A percentile compares a stretch with the other conserved stretches of the same genome.
phyloP scores from a whole-genome alignment of 2,888 invertebrate species.

The Craniophora ligustri region DNA sequence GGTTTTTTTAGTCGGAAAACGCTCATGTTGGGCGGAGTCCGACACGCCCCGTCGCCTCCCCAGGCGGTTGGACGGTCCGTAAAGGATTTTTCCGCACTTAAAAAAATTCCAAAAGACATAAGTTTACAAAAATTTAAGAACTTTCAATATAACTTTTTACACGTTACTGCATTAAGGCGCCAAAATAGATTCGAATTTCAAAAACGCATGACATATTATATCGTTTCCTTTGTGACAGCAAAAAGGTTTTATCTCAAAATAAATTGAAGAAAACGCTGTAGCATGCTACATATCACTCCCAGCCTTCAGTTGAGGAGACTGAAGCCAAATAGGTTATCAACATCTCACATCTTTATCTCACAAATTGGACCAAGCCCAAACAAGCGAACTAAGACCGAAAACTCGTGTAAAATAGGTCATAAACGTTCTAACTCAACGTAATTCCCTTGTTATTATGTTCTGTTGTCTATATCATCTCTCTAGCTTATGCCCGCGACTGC shows the following conservation, averaged over 20 bases:
- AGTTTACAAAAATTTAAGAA: background rate
- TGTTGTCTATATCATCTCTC: background rate
- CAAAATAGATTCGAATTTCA: background rate
- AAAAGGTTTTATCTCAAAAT: background rate
- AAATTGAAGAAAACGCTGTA: background rate
- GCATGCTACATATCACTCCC: background rate
- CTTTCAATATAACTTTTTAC: background rate
- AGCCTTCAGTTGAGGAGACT: background rate
- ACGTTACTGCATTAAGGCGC: background rate
- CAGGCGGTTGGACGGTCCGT: too few relatives aligned
- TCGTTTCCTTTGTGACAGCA: background rate
- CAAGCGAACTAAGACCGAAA: background rate
- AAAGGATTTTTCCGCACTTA: too few relatives aligned
- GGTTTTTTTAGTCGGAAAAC: too few relatives aligned
- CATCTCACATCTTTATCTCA: slow-evolving; percentile 4
- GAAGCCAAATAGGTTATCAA: slow-evolving; percentile 24
- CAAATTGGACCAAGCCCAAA: slow-evolving; percentile 19
- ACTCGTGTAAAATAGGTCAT: slow-evolving; percentile 1
- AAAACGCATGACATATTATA: background rate
- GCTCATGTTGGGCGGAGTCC: too few relatives aligned
- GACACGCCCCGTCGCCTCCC: too few relatives aligned
- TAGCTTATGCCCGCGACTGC: too few relatives aligned
- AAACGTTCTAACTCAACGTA: background rate
- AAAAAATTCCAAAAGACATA: too few relatives aligned
- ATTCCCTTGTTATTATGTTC: background rate